Base-by-base conservation (phyloP, 2,113 vertebrate species). In the Choloepus hoffmanni region DNA sequence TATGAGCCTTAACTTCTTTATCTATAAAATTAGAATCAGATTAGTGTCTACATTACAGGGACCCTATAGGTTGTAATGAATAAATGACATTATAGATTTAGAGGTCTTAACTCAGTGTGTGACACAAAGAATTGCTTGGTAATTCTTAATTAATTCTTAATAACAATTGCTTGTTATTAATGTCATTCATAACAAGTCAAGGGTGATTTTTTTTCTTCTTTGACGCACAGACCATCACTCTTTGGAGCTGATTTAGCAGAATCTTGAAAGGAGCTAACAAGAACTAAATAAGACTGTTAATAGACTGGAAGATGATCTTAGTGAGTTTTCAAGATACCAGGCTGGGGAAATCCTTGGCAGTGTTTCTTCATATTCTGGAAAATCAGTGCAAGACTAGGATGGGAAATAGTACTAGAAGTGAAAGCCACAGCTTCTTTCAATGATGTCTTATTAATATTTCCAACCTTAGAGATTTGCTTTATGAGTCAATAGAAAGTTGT, bases 241-340 rank as follows among this genome's bases (percentile, higher is more conserved):
- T 77, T 43, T 50, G 70, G 40, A 28, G 28, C 1, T 14, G 43
- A 58, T 33, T 40, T 85, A 70, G 43, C 26, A 30, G 55, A 92
- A 60, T 82, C 60, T 43, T 77, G 76, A 95, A 2, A 90, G 67
- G 43, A 94, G 36, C 77, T 88, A 79, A 70, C 33, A 78, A 77
- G 7, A 62, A 67, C 28, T 85, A 92, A 89, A 19, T 67, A 95
- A 85, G 73, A 50, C 90, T 88, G n/a, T 72, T 89, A 95, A 89
- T 19, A 76, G n/a, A 74, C 0, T 78, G n/a, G 96, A 92, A 65
- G 33, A 90, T 33, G 76, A 70, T 55, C n/a, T 30, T 30, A 65
- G 70, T 58, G 18, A 85, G 9, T 86, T 87, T 95, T 78, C 11
- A 89, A 94, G 68, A 73, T 48, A 16, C 12, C 30, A 68, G 50